These are phyloP conservation scores for Osmoderma eremita DNA, from an alignment of 2,888 invertebrate species.

Conservation along the genomic window DNA sequence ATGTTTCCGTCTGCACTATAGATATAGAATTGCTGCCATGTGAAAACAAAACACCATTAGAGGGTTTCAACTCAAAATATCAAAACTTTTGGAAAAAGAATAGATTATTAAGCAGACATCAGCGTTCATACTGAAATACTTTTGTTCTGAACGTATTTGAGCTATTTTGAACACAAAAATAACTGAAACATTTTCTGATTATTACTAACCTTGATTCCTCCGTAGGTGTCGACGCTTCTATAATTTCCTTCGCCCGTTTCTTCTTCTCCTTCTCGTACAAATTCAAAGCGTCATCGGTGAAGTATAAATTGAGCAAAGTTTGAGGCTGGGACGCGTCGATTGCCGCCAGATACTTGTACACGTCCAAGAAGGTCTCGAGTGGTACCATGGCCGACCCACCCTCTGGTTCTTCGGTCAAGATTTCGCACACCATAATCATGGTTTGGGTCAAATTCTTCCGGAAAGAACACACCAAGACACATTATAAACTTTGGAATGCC, in stretches of 20 bases:
- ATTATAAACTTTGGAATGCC: neutral
- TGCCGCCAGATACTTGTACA: conserved; percentile 69
- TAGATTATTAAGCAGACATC: no score
- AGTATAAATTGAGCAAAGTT: conserved; percentile 56
- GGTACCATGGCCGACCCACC: conserved; percentile 83
- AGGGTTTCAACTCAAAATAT: no score
- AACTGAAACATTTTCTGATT: neutral
- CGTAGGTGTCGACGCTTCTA: conserved; percentile 8
- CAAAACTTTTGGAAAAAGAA: no score
- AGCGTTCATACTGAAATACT: no score
- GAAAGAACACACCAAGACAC: conserved; percentile 10
- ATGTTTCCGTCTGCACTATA: no score
- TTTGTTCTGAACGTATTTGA: no score
- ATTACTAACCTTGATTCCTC: conserved; percentile 28
- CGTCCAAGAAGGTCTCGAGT: conserved; percentile 69
- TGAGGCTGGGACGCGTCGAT: conserved; percentile 67
- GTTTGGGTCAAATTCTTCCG: conserved; percentile 76
- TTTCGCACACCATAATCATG: conserved; percentile 83
- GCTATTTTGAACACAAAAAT: no score
- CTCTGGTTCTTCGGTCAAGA: conserved; percentile 84
- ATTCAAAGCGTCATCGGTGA: conserved; percentile 57
- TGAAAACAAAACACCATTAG: no score
- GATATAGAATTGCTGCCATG: no score
- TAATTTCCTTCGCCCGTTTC: conserved; percentile 5
- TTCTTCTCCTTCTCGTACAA: conserved; percentile 46